Percentiles rank a stretch among this genome's conserved stretches.
These are phyloP conservation scores for Halcyon badia DNA, from an alignment of 2,797 vertebrate genomes.

Conservation along the genomic window DNA sequence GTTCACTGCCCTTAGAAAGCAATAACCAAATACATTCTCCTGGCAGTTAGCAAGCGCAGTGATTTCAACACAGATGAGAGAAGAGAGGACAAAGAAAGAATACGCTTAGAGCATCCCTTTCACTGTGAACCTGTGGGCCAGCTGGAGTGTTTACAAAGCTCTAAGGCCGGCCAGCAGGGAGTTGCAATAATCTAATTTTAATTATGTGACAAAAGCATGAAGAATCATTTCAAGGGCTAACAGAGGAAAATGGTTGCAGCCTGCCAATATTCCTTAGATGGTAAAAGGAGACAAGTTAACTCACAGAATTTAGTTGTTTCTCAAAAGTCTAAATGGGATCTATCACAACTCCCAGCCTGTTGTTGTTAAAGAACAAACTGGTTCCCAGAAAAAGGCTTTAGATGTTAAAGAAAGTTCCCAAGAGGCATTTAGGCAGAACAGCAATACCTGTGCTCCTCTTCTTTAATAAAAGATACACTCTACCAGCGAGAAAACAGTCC, in stretches of 20 bases:
- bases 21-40: conserved; percentile 72
- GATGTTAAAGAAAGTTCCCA: conserved; percentile 45
- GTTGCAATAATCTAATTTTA: conserved; percentile 85
- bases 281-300: conserved; percentile 79
- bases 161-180: conserved; percentile 79
- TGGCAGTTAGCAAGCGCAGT: conserved; percentile 72
- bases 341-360: conserved; percentile 60
- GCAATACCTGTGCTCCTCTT: background rate
- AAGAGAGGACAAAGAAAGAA: conserved; percentile 65
- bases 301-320: conserved; percentile 73
- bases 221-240: conserved; percentile 83
- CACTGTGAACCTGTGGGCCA: conserved; percentile 75
- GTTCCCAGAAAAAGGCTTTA: conserved; percentile 47
- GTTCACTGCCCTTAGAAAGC: conserved; percentile 72
- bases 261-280: conserved; percentile 82
- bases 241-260: conserved; percentile 77
- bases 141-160: conserved; percentile 80
- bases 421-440: conserved; percentile 24
- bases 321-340: conserved; percentile 71
- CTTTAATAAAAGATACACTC: background rate
- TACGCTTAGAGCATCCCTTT: conserved; percentile 75
- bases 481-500: background rate
- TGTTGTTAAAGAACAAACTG: conserved; percentile 49
- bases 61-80: conserved; percentile 66
- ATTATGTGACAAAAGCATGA: conserved; percentile 85